Conservation (phyloP, 1,140 invertebrate genomes). For the Zaprionus nigranus region DNA sequence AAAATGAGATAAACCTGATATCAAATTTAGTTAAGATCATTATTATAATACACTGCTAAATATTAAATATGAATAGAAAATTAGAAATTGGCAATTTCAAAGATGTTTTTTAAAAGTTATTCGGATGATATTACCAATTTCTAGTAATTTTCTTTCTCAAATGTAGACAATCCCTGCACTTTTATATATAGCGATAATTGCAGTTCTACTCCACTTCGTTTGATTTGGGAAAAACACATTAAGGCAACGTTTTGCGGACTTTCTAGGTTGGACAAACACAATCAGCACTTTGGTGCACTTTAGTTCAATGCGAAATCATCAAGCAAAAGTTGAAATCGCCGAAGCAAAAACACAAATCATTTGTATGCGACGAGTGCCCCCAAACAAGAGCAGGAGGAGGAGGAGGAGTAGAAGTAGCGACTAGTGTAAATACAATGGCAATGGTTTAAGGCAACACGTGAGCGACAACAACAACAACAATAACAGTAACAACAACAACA, state of each 20-base stretch:
- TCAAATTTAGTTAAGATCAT: no score
- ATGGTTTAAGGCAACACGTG: constrained; percentile 37
- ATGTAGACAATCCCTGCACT: neutral
- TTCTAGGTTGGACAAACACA: neutral
- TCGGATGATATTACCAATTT: neutral
- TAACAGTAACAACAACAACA: neutral
- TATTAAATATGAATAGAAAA: no score
- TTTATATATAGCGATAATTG: neutral
- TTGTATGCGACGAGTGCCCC: constrained; percentile 12
- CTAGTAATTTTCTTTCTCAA: neutral
- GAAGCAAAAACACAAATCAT: constrained; percentile 1
- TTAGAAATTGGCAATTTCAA: no score
- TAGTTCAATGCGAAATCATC: neutral
- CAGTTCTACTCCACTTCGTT: no score
- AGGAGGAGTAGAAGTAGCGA: neutral
- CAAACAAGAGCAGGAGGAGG: neutral
- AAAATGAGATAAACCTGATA: no score
- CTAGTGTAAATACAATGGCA: constrained; percentile 15
- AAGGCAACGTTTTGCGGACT: neutral
- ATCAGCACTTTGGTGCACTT: constrained; percentile 3
- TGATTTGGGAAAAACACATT: neutral
- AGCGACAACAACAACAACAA: constrained; percentile 15
- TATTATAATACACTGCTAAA: no score
- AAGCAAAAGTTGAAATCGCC: neutral
- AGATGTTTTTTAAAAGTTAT: no score